Percentiles rank a stretch among this genome's conserved stretches.
Conservation (phyloP, 2,888 invertebrate species). For the Acronicta psi region DNA sequence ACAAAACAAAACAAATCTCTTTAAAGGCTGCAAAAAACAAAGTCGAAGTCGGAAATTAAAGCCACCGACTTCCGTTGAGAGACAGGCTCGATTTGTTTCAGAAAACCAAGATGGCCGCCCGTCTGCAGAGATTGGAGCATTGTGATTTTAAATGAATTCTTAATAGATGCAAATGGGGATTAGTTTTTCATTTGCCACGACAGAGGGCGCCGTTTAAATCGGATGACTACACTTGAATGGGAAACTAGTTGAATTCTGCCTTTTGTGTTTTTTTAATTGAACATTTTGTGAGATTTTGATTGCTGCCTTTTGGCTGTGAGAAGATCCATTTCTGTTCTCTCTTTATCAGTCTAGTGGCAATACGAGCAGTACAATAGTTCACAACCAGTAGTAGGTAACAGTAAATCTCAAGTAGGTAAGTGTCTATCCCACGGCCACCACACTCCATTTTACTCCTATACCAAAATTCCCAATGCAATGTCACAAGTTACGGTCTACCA, state of each 20-base stretch:
- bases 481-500: too few relatives aligned
- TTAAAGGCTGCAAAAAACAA: constrained; percentile 59
- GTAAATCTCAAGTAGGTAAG: too few relatives aligned
- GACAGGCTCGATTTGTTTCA: constrained; percentile 71
- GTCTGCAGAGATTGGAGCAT: constrained; percentile 46
- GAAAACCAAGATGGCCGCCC: constrained; percentile 43
- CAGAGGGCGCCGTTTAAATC: constrained; percentile 40
- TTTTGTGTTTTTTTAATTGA: constrained; percentile 45
- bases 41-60: constrained; percentile 72
- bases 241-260: constrained; percentile 38
- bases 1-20: constrained; percentile 52
- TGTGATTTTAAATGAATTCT: constrained; percentile 68
- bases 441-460: too few relatives aligned
- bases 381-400: too few relatives aligned
- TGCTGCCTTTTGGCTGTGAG: too few relatives aligned
- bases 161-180: constrained; percentile 58
- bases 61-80: constrained; percentile 62
- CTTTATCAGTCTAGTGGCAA: too few relatives aligned
- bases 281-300: neutral
- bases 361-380: too few relatives aligned
- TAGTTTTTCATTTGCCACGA: constrained; percentile 48
- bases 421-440: too few relatives aligned
- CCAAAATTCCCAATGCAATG: too few relatives aligned
- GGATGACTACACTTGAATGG: constrained; percentile 39
- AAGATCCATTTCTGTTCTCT: too few relatives aligned